Evolutionary conservation across 2,888 invertebrate genomes (phyloP).

Genomic region (Dicycla oo): DNA sequence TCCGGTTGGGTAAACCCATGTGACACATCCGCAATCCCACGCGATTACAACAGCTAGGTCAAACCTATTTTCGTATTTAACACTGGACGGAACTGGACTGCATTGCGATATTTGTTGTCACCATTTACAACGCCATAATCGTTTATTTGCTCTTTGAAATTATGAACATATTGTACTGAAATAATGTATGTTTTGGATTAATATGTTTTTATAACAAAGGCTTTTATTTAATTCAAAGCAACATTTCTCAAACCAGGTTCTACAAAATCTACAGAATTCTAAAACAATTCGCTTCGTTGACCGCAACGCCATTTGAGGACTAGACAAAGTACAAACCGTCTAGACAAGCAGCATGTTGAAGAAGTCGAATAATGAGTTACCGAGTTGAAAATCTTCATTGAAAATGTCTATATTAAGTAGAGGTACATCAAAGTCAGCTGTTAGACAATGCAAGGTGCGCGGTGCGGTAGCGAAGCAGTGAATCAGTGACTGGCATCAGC

Average conservation of each 20-base stretch:
- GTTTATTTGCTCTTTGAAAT: conserved; percentile 52
- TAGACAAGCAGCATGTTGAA: conserved; percentile 55
- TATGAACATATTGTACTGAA: conserved; percentile 27
- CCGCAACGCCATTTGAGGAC: conserved; percentile 47
- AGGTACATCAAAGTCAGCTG: conserved; percentile 74
- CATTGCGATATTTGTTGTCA: conserved; percentile 67
- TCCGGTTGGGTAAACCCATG: conserved; percentile 80
- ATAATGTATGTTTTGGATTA: conserved; percentile 4
- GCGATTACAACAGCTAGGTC: conserved; percentile 79
- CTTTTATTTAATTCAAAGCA: neutral
- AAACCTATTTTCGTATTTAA: conserved; percentile 81
- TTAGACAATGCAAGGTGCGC: conserved; percentile 78
- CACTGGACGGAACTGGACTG: conserved; percentile 73
- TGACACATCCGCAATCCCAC: conserved; percentile 83
- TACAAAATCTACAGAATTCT: conserved; percentile 6
- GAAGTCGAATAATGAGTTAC: conserved; percentile 57
- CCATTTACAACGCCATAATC: conserved; percentile 63
- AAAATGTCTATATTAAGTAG: conserved; percentile 61
- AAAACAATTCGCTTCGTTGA: conserved; percentile 53
- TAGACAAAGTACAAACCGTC: conserved; percentile 47
- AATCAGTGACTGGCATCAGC: conserved; percentile 83
- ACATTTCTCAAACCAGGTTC: neutral
- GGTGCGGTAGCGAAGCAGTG: conserved; percentile 72
- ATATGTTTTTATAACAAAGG: conserved; percentile 18
- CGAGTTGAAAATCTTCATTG: conserved; percentile 64